Evolutionary conservation across 1,140 invertebrate species (phyloP), one percentile per base, ranked within the genome.

Genomic region (Drosophila nikananu): DNA sequence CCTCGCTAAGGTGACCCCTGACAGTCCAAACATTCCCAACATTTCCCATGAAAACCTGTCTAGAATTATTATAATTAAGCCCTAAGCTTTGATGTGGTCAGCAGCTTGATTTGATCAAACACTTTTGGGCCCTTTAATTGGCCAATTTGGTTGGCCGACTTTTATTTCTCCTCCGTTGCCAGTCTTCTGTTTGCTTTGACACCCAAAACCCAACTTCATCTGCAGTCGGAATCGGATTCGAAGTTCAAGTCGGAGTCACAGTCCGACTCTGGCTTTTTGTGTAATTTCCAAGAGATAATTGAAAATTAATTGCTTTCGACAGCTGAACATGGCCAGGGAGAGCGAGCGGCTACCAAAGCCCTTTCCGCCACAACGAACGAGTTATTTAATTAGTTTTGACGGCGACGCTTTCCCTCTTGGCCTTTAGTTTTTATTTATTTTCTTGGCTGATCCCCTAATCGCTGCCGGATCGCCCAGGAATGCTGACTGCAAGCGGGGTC

Each of bases 351-450:
- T 52, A 6, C 27, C 64, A 44, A 17, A 10, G 19, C 41, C 49
- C 25, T 67, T 48, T 42, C 39, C 41, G 21, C 46, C 41, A 25
- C 46, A 51, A 42, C 49, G 63, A 82, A 89, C 84, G 86, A 80
- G 81, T 89, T 89, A 84, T 89, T 89, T 89, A 89, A 89, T 90
- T 90, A 90, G 70, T 80, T 90, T 89, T 90, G 86, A 89, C 83
- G 84, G 84, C 81, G 70, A 21, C 49, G 75, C 70, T 75, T 66
- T 77, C 48, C 61, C 61, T 41, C 48, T 58, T 62, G 9, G 54
- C 41, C 35, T 37, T 21, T 41, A 7, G 13, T n/a, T 27, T 15
- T 25, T 13, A 6, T 39, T 39, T 27, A n/a, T 41, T 51, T 35
- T 35, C 39, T 17, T 32, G 30, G 35, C 10, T 46, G 60, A 46